Evolutionary conservation across 2,113 vertebrate genomes (phyloP), one percentile per base, ranked within the genome.

Genomic region (Candoia aspera): DNA sequence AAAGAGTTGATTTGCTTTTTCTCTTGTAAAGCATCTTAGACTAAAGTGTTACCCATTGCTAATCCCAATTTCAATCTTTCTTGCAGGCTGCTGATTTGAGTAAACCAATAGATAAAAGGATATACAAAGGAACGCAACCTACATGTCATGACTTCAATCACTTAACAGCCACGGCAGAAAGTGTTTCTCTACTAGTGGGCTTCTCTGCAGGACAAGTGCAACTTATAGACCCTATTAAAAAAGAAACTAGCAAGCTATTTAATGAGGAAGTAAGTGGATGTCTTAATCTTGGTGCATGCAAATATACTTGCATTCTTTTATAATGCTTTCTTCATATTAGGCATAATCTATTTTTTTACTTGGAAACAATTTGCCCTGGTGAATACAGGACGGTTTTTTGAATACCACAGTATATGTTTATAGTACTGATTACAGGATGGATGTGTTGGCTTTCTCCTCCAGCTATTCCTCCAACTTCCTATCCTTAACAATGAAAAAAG

Each of bases 181-280:
- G 99, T 46, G 99, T 99, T 49, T 99, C 98, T 94, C 98, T 99
- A 95, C 98, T 99, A 94, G 99, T 99, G 97, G 99, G 99, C 95
- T 99, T 99, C 98, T 99, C 99, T 23, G 99, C 99, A 33, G 99
- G 99, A 93, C 99, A 99, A 98, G 99, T 99, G 96, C 99, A 99
- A 95, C 99, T 99, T 96, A 99, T 99, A 97, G 99, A 99, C 96
- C 99, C 99, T 84, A 99, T 99, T 97, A 99, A 99, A 98, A 99
- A 99, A 98, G 99, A 99, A 98, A 99, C 99, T 96, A 99, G 99
- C 98, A 99, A 99, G 97, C 98, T 99, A 96, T 99, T 99, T 98
- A 99, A 99, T 95, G 99, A 99, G 97, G 99, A 99, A 98, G 99
- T 99, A 97, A 98, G 99, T 98, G 97, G 92, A 95, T 95, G 79